Conservation (phyloP, 2,113 vertebrate species). For the Pitta sordida region DNA sequence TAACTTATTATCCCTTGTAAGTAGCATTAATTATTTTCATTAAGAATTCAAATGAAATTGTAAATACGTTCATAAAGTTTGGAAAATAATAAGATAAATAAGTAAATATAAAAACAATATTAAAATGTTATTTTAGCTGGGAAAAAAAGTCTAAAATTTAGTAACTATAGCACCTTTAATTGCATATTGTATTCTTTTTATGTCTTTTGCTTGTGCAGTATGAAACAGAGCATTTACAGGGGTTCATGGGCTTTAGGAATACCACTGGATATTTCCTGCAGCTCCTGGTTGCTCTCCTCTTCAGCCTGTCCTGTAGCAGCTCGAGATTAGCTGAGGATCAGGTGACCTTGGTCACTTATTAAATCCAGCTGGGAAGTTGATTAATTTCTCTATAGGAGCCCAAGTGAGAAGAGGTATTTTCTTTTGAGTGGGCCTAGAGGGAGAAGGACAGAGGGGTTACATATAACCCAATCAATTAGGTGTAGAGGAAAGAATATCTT, state of each 20-base stretch:
- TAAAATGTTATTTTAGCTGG: neutral
- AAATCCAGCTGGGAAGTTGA: neutral
- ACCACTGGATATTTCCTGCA: neutral
- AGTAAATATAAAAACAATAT: too few species aligned
- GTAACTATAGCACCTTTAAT: neutral
- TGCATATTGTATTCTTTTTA: neutral
- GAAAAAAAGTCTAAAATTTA: neutral
- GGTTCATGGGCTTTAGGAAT: neutral
- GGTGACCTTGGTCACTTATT: neutral
- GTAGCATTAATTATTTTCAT: neutral
- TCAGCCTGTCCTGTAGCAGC: neutral
- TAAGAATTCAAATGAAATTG: neutral
- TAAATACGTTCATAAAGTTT: neutral
- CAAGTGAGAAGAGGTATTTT: neutral
- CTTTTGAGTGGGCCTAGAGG: accelerated
- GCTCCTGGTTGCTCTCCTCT: neutral
- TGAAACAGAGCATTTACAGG: neutral
- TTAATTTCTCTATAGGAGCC: neutral
- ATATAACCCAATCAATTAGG: neutral
- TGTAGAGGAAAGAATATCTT: neutral
- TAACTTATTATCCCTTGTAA: neutral
- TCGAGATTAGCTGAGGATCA: neutral
- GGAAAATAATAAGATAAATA: too few species aligned
- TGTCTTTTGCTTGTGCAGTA: accelerated
- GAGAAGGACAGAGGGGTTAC: neutral